phyloP scores from a whole-genome alignment of 2,888 invertebrate species.

The Lasius fuliginosus region DNA sequence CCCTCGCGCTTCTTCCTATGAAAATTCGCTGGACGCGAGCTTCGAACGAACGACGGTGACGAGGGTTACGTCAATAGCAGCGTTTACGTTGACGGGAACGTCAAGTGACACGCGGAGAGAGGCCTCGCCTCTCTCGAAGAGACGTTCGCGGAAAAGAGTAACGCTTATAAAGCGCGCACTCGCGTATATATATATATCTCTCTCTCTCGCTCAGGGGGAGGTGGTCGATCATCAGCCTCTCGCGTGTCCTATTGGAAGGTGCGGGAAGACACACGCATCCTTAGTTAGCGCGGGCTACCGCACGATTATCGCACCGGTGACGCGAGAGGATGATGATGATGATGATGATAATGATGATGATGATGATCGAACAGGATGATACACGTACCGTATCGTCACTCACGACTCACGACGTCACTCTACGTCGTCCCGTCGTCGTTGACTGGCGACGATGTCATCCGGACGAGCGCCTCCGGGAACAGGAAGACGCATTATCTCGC shows the following conservation, averaged over 20 bases:
- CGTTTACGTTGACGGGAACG: not conserved
- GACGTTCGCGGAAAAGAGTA: not conserved
- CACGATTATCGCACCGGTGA: constrained; percentile 1
- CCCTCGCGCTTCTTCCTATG: not conserved
- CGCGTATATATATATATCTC: too few relatives aligned
- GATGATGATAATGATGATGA: too few relatives aligned
- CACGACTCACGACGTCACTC: not conserved
- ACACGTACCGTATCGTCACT: constrained; percentile 66
- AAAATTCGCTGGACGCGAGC: not conserved
- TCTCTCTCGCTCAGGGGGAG: not conserved
- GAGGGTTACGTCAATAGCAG: constrained; percentile 35
- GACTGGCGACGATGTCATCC: constrained; percentile 22
- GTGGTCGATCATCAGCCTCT: not conserved
- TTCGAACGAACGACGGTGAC: too few relatives aligned
- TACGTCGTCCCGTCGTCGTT: constrained; percentile 36
- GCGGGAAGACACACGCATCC: too few relatives aligned
- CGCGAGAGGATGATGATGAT: too few relatives aligned
- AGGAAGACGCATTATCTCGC: constrained; percentile 16
- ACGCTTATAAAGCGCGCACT: not conserved
- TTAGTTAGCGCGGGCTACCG: too few relatives aligned
- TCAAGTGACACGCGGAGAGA: not conserved
- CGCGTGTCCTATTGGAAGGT: not conserved
- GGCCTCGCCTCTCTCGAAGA: not conserved
- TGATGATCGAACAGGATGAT: not conserved
- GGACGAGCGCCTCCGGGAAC: not conserved